Conservation (phyloP, 1,140 invertebrate species). For the Muscidifurax raptorellus region DNA sequence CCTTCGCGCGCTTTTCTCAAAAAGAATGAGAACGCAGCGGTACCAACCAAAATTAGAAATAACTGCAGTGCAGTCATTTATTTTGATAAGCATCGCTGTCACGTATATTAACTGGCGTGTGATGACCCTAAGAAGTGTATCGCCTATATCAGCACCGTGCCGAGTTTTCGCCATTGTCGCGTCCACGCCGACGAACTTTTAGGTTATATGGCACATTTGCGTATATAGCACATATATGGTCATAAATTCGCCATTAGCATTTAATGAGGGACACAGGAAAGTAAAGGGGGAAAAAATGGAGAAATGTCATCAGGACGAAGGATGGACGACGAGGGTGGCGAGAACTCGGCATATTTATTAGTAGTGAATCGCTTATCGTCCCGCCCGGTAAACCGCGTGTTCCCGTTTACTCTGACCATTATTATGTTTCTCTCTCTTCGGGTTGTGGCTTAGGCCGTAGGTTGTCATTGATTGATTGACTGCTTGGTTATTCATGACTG, state of each 20-base stretch:
- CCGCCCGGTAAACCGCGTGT: constrained; percentile 57
- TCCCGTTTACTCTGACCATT: constrained; percentile 58
- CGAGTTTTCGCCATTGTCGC: constrained; percentile 54
- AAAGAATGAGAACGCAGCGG: no score
- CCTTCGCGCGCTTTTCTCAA: constrained; percentile 20
- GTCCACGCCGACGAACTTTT: neutral
- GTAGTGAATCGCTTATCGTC: constrained; percentile 64
- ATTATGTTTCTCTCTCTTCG: constrained; percentile 67
- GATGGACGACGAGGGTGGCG: constrained; percentile 26
- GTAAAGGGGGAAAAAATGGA: neutral
- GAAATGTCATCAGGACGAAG: neutral
- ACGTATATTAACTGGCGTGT: constrained; percentile 59
- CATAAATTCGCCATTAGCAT: neutral
- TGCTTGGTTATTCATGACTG: constrained; percentile 62
- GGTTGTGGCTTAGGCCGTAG: constrained; percentile 70
- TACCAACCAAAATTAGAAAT: constrained; percentile 67
- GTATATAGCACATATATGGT: no score
- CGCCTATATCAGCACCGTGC: constrained; percentile 59
- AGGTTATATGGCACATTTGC: neutral
- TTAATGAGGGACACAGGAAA: no score
- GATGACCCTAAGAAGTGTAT: constrained; percentile 60
- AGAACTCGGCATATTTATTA: constrained; percentile 58
- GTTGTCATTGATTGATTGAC: constrained; percentile 65
- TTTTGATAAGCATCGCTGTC: constrained; percentile 59
- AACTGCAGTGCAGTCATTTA: constrained; percentile 67